Base-by-base conservation (phyloP, 2,113 vertebrate genomes). In the Heterotis niloticus region DNA sequence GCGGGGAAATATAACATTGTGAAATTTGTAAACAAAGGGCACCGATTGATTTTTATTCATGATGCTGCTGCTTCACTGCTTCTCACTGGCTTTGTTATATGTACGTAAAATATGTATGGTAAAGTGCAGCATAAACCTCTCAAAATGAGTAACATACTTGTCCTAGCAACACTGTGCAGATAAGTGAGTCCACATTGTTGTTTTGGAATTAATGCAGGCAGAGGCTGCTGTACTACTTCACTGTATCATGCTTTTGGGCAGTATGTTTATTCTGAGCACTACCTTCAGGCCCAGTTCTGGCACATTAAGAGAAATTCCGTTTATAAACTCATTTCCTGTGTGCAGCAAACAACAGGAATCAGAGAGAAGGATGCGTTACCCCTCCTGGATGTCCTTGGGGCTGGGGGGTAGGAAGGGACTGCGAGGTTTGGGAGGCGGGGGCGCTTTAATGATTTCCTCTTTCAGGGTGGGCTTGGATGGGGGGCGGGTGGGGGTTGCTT, bases 371-470 rank as follows among this genome's bases (percentile, higher is more conserved):
- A 16, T 44, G 23, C 88, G 88, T 82, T 87, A 96, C 95, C 91
- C 84, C 0, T 87, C 86, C 60, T 88, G 89, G 54, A 94, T 81
- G 78, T 93, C 88, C 20, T 86, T 14, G 0, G 87, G 77, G 52
- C 84, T 75, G 18, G 82, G 83, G 54, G 86, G 74, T n/a, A 87
- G 76, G 29, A 70, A 26, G 0, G 26, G 78, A 26, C 76, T 81
- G 0, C 71, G 74, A 7, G 10, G 74, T 72, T 83, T 77, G 65
- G 74, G 54, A 1, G 0, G 10, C 1, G 62, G 73, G 57, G 76
- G 77, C 16, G 4, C 1, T 79, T 87, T 87, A 24, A 26, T 90
- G 80, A 5, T 56, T 34, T 82, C 90, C 68, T 84, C 76, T 78
- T 9, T 89, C 9, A 34, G 26, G 0, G 66, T 1, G n/a, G 84